phyloP scores from a whole-genome alignment of 1,140 invertebrate genomes.

The Meloidogyne chitwoodi region DNA sequence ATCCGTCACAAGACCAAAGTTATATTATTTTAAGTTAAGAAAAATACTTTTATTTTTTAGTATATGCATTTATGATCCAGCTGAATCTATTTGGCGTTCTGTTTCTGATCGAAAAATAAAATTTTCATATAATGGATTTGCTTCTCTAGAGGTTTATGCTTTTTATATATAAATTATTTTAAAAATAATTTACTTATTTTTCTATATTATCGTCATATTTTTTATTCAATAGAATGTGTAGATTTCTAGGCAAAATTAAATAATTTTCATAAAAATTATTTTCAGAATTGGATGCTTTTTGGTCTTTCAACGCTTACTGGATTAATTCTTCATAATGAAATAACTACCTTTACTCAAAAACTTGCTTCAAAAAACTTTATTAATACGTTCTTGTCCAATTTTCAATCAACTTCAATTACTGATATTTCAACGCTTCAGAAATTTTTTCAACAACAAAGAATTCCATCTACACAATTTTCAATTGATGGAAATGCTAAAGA shows the following conservation, averaged over 20 bases:
- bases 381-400: not conserved
- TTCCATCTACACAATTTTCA: not conserved
- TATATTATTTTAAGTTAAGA: not conserved
- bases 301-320: not conserved
- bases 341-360: not conserved
- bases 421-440: not conserved
- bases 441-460: not conserved
- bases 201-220: too few species aligned
- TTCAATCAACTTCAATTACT: not conserved
- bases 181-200: not conserved
- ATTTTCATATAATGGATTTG: slow-evolving; percentile 3
- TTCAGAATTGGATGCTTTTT: slow-evolving; percentile 14
- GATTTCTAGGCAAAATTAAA: not conserved
- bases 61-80: slow-evolving; percentile 20
- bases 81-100: slow-evolving; percentile 10
- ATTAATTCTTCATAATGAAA: not conserved
- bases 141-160: not conserved
- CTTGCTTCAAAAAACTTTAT: not conserved
- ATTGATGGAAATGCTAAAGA: not conserved
- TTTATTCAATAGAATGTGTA: not conserved
- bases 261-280: not conserved
- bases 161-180: not conserved
- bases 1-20: slow-evolving; percentile 23
- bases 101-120: not conserved
- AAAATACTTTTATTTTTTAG: slow-evolving; percentile 28